Base-by-base conservation (phyloP, 2,888 invertebrate species). In the Amphipyra berbera region DNA sequence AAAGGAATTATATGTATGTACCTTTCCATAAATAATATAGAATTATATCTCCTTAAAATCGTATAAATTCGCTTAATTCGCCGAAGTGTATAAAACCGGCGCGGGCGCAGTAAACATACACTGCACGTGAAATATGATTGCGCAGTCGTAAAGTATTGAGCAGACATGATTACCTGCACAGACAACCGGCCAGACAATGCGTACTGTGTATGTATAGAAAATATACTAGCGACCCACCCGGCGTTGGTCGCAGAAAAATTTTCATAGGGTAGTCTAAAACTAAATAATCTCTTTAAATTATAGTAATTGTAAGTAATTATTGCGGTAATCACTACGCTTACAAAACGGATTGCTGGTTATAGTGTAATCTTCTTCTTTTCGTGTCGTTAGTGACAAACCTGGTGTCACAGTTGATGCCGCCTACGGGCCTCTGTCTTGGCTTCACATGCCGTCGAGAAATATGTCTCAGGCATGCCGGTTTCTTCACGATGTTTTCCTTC, bases 41-140 rank as follows among this genome's bases (percentile, higher is more conserved):
- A 59, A 64, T 61, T 48, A 72, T 41, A 54, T 54, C 59, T 57
- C 40, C 41, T 65, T 68, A 76, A 65, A 74, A 50, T 61, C 53
- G 13, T 33, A 41, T 53, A 61, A 61, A 64, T 58, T 61, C 53
- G 21, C 33, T 45, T 53, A 58, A 61, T 65, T 58, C 58, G 12
- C n/a, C 15, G 50, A 72, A 61, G 60, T 60, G 47, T 37, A 65
- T 49, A 40, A 40, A 50, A 47, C 21, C 15, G 30, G 21, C 21
- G 21, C 30, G 6, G 30, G 33, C 30, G 21, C 42, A 58, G 53
- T 74, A 57, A 61, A 60, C 30, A 42, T 49, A 46, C 27, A 46
- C 38, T 48, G 30, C 33, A 49, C 50, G 66, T 65, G 59, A 68
- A 68, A 62, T 68, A 74, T 68, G 64, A 68, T 58, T 61, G 61